phyloP scores from a whole-genome alignment of 2,113 vertebrate species.

The Aplodontia rufa region DNA sequence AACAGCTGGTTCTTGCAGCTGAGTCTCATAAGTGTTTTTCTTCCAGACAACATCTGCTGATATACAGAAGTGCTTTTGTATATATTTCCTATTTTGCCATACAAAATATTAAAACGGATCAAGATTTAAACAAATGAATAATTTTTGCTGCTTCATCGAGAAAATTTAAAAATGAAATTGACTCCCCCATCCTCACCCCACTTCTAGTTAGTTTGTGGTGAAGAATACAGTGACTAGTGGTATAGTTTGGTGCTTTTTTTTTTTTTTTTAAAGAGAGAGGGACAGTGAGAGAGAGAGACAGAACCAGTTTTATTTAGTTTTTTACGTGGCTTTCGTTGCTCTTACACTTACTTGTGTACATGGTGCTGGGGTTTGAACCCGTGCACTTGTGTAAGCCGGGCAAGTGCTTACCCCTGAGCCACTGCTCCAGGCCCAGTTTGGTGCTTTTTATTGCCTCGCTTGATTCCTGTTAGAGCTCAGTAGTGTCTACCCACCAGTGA shows the following conservation, averaged over 20 bases:
- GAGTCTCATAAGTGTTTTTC: background rate
- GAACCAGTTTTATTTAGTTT: too few relatives aligned
- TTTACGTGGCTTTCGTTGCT: too few relatives aligned
- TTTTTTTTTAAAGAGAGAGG: too few relatives aligned
- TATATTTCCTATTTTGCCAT: slow-evolving; percentile 25
- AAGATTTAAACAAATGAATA: slow-evolving; percentile 31
- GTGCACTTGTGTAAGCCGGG: too few relatives aligned
- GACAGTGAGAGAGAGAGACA: too few relatives aligned
- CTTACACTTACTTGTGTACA: too few relatives aligned
- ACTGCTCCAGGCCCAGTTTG: too few relatives aligned
- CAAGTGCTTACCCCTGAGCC: too few relatives aligned
- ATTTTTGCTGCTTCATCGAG: slow-evolving; percentile 17
- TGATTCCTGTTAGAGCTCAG: background rate
- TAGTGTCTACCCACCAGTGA: background rate
- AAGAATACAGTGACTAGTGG: background rate
- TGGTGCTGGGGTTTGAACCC: too few relatives aligned
- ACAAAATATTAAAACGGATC: slow-evolving; percentile 2
- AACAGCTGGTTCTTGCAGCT: background rate
- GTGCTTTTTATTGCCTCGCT: background rate
- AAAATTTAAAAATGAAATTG: background rate
- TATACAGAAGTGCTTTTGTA: slow-evolving; percentile 26
- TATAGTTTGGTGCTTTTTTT: background rate
- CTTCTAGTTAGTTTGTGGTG: background rate
- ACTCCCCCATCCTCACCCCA: background rate
- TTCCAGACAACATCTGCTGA: background rate